Evolutionary conservation across 2,888 invertebrate genomes (phyloP), one percentile per base, ranked within the genome.

Genomic region (Drosophila dives): DNA sequence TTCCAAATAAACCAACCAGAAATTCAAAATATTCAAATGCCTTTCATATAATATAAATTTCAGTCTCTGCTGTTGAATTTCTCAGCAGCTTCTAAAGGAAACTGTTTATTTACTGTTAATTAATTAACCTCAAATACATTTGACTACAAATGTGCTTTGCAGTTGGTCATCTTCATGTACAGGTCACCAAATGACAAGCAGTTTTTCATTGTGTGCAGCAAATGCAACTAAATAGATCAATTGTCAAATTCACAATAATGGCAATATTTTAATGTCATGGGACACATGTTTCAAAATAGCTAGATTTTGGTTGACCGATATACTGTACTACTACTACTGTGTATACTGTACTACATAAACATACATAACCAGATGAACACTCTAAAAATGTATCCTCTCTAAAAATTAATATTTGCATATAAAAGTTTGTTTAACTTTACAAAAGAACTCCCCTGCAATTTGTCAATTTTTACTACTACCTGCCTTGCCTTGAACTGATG

Each of bases 61-160:
- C 32, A 26, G 51, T 12, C 36, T 15, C 29, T 26, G 15, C n/a
- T 34, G 20, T 26, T 36, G 40, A 20, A 23, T 12, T 32, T 36
- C 20, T 12, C 15, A 3, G 26, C 1, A 4, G 23, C 10, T 6
- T 20, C 10, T 45, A 15, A 36, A 32, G 1, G 23, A 12, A n/a
- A 29, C 33, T 66, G 5, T 23, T 17, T 36, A 58, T 32, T 32
- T 36, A 32, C 51, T 32, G 59, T 45, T 69, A 38, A 70, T 70
- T 70, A 42, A 53, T 34, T 68, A 56, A 56, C 70, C 53, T n/a
- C 38, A 60, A 33, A 17, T 49, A 51, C 56, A 67, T 33, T 68
- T 20, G 53, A 53, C n/a, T 53, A 5, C 53, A 36, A 60, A 34
- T 29, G 26, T 53, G 53, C 53, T 11, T 45, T 36, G 54, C 33